Base-by-base conservation (phyloP, 2,113 vertebrate species). In the Progne subis region DNA sequence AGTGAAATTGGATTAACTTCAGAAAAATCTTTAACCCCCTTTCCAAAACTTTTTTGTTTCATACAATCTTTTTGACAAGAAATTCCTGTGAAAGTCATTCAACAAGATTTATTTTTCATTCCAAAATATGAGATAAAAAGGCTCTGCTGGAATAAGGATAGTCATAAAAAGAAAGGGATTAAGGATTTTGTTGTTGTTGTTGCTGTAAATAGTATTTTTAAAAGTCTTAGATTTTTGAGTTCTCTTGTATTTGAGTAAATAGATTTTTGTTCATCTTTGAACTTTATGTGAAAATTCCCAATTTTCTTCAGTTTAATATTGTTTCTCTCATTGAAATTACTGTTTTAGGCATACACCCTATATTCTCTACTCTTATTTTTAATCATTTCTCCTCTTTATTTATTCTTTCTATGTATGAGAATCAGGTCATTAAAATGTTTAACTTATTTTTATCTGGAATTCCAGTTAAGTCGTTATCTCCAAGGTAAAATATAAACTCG, bases 181-280 rank as follows among this genome's bases (percentile, higher is more conserved):
- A 20, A 31, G 3, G 44, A 7, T 10, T 11, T 63, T 56, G 5
- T 3, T 21, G 20, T 26, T 53, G 19, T 55, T 55, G 26, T 15
- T 12, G 39, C 25, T 34, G 3, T 39, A 43, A 61, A 24, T 26
- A 61, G 0, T 3, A 34, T 47, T 47, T 81, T 49, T 2, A 0
- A 46, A 65, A 56, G 8, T 17, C 4, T 63, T 67, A 21, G 3
- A 1, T 15, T 47, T 63, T 57, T 3, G 14, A 81, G 1, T 16
- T 34, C 5, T n/a, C 11, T 55, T 59, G 14, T 15, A 31, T 81
- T 83, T 70, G 5, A 67, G 3, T 29, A 72, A n/a, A 63, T 18
- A 15, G 3, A n/a, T 60, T 57, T 57, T 49, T 64, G 11, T 25
- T 28, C 19, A 14, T 31, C 18, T 20, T 72, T 18, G 3, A 63